Evolutionary conservation across 2,888 invertebrate species (phyloP).

Genomic region (Caenorhabditis parvicauda): DNA sequence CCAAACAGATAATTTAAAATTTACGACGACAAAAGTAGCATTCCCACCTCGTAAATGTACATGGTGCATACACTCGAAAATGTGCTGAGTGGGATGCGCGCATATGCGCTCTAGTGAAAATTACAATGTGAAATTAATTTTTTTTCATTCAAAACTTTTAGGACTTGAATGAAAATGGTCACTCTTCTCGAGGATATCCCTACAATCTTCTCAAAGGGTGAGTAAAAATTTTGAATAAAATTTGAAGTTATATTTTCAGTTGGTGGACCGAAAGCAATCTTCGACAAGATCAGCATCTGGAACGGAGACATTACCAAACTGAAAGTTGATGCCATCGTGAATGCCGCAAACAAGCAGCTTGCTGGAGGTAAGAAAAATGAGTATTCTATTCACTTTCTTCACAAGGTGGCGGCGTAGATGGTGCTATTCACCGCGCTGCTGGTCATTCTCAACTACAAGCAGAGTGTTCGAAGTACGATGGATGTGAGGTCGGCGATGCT

Average conservation of each 20-base stretch:
- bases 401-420: constrained; percentile 72
- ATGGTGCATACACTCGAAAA: no score
- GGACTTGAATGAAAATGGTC: constrained; percentile 1
- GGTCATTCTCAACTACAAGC: constrained; percentile 70
- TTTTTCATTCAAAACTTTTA: constrained; percentile 3
- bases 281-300: constrained; percentile 55
- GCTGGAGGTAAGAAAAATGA: constrained; percentile 72
- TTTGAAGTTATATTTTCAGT: constrained; percentile 11
- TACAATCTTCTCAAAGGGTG: constrained; percentile 28
- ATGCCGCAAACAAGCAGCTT: constrained; percentile 79
- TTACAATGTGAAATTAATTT: not conserved
- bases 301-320: constrained; percentile 79
- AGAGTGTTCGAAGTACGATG: constrained; percentile 72
- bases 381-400: not conserved
- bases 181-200: constrained; percentile 19
- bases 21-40: no score
- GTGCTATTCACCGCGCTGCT: constrained; percentile 82
- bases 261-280: constrained; percentile 18
- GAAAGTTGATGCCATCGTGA: constrained; percentile 83
- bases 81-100: no score
- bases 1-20: no score
- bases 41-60: no score
- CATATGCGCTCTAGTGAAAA: no score
- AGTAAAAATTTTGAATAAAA: not conserved
- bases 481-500: constrained; percentile 80